Percentiles rank a stretch among this genome's conserved stretches.
These are phyloP conservation scores for Sparus aurata DNA, from an alignment of 2,797 vertebrate genomes.

Conservation along the genomic window DNA sequence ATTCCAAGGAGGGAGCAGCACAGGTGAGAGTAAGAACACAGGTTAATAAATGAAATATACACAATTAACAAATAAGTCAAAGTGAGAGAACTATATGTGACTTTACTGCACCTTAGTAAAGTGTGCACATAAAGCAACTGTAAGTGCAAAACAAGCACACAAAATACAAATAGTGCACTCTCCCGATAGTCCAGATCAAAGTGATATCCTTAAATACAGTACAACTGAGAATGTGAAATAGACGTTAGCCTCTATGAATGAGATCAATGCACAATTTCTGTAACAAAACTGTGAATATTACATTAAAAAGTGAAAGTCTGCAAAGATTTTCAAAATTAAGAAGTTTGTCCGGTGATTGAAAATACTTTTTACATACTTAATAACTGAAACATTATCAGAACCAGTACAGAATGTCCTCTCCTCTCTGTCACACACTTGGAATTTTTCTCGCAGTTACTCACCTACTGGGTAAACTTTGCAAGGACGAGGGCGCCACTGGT, in stretches of 20 bases:
- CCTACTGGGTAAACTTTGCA: slow-evolving; percentile 78
- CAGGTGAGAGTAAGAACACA: neutral
- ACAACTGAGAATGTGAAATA: neutral
- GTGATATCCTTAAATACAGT: neutral
- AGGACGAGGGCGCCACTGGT: slow-evolving; percentile 65
- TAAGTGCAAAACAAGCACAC: neutral
- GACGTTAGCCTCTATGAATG: neutral
- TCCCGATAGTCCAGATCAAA: neutral
- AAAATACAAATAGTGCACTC: neutral
- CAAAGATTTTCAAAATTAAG: neutral
- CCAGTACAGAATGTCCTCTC: neutral
- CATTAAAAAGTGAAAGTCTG: neutral
- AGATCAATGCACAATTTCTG: neutral
- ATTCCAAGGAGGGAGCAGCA: neutral
- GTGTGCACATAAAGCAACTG: neutral
- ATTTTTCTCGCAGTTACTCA: slow-evolving; percentile 64
- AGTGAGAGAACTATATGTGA: neutral
- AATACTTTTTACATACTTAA: neutral
- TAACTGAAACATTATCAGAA: neutral
- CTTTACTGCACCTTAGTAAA: neutral
- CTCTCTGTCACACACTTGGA: neutral
- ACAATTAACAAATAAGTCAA: neutral
- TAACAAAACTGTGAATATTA: neutral
- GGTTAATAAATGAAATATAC: neutral
- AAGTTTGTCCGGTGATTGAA: neutral